Evolutionary conservation across 1,140 invertebrate genomes (phyloP).

Genomic region (Sarcophaga peregrina): DNA sequence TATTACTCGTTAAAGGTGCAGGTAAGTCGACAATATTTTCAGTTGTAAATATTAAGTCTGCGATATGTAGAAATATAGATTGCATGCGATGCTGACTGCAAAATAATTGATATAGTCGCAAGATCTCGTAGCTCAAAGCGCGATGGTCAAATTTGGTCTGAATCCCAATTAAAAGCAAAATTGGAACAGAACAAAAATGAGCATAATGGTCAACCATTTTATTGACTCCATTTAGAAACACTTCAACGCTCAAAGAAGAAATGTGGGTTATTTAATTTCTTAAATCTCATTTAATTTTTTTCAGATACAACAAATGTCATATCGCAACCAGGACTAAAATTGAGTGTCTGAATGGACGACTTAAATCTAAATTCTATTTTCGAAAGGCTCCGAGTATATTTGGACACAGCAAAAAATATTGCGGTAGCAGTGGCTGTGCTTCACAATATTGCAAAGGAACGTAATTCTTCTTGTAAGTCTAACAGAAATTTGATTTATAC

Average conservation of each 20-base stretch:
- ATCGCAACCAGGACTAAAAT: constrained; percentile 16
- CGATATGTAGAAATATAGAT: not conserved
- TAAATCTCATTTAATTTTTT: not conserved
- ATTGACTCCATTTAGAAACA: constrained; percentile 4
- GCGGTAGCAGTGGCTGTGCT: not conserved
- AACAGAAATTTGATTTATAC: no score
- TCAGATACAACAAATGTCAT: constrained; percentile 7
- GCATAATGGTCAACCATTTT: constrained; percentile 20
- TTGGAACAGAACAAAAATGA: not conserved
- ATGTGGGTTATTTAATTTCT: not conserved
- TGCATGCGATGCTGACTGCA: constrained; percentile 30
- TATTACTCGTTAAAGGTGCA: constrained; percentile 12
- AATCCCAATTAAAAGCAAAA: constrained; percentile 6
- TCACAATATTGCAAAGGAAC: not conserved
- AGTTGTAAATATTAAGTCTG: not conserved
- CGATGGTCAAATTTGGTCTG: not conserved
- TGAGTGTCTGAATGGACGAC: not conserved
- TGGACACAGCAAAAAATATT: constrained; percentile 13
- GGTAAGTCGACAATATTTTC: not conserved
- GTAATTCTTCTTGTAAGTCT: not conserved
- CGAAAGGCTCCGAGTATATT: constrained; percentile 12
- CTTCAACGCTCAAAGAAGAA: constrained; percentile 4
- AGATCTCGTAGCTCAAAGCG: constrained; percentile 19
- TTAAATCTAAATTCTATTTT: constrained; percentile 14
- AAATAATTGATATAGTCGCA: constrained; percentile 12